Conservation (phyloP, 2,888 invertebrate species). For the Polia nebulosa region DNA sequence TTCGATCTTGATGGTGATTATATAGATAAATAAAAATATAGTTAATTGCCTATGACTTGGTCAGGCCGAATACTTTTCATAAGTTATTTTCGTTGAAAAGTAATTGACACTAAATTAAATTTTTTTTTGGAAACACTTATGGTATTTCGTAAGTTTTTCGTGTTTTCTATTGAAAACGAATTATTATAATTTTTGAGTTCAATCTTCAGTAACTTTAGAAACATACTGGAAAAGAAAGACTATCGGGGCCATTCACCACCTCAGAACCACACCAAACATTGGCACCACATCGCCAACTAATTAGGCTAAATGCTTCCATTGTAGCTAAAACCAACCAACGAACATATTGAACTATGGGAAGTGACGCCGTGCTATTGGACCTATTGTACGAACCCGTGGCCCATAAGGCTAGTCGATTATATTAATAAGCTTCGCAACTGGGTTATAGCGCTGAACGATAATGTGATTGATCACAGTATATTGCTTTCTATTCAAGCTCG, state of each 20-base stretch:
- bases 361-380: conserved; percentile 51
- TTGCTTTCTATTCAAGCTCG: conserved; percentile 34
- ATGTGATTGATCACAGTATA: conserved; percentile 48
- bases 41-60: no score
- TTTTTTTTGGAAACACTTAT: no score
- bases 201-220: no score
- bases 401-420: conserved; percentile 47
- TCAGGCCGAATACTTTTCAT: no score
- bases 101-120: no score
- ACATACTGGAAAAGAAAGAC: no score
- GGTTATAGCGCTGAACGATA: conserved; percentile 50
- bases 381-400: conserved; percentile 47
- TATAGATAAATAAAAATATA: no score
- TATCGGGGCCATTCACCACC: conserved; percentile 10
- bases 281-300: conserved; percentile 31
- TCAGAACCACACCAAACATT: conserved; percentile 2
- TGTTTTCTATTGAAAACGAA: no score
- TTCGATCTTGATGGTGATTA: no score
- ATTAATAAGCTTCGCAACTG: conserved; percentile 58
- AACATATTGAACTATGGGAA: conserved; percentile 54
- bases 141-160: no score
- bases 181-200: no score
- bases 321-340: conserved; percentile 64
- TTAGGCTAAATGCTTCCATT: conserved; percentile 64
- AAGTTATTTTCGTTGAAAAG: no score